Conservation (phyloP, 2,888 invertebrate genomes). For the Myopa testacea region DNA sequence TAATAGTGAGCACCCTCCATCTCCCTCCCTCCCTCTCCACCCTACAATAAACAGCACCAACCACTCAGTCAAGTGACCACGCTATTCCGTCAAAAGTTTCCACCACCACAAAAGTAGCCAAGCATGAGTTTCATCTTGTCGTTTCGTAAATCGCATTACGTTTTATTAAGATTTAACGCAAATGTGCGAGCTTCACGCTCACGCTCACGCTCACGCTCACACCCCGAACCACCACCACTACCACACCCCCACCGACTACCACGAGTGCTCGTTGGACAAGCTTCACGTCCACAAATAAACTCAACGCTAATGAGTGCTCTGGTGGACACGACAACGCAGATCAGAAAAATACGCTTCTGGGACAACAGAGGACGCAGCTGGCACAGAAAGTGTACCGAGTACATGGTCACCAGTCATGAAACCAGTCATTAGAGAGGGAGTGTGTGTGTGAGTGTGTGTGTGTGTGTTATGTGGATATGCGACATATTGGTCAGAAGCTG, state of each 20-base stretch:
- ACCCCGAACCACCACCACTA: not conserved
- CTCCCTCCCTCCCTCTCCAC: not conserved
- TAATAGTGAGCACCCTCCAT: too few relatives aligned
- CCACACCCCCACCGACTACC: not conserved
- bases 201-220: not conserved
- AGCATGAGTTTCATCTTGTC: slow-evolving; percentile 11
- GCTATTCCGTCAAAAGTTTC: not conserved
- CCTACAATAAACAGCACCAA: not conserved
- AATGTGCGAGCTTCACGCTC: slow-evolving; percentile 16
- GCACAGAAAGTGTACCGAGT: too few relatives aligned
- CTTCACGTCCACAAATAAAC: slow-evolving; percentile 28
- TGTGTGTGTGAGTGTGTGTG: not conserved
- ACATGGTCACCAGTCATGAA: not conserved
- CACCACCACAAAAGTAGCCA: slow-evolving; percentile 11
- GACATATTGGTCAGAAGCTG: too few relatives aligned
- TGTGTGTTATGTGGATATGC: not conserved
- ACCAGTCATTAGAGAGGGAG: slow-evolving; percentile 11
- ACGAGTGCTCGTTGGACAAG: not conserved
- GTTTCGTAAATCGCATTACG: slow-evolving; percentile 33
- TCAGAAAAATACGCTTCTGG: not conserved
- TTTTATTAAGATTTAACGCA: slow-evolving; percentile 39
- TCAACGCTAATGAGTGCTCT: slow-evolving; percentile 23
- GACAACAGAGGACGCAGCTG: too few relatives aligned
- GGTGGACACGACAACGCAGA: not conserved
- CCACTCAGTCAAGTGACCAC: not conserved